These are phyloP conservation scores for Danio kyathit DNA, from an alignment of 2,797 vertebrate genomes.

Conservation along the genomic window DNA sequence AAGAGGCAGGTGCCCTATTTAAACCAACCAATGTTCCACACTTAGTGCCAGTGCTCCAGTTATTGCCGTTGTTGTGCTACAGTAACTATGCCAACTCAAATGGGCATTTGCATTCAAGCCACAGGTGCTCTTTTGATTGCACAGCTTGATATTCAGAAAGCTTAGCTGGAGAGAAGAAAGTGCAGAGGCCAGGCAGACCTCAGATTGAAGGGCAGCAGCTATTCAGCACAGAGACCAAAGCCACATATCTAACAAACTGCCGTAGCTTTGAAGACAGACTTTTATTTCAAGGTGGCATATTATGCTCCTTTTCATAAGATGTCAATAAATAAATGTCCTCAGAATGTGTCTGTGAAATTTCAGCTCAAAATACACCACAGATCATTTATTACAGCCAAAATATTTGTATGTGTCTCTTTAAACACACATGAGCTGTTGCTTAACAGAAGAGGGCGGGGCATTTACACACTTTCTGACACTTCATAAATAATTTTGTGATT, in stretches of 20 bases:
- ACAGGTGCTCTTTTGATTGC: constrained; percentile 58
- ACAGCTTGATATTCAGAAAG: constrained; percentile 46
- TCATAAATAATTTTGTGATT: too few relatives aligned
- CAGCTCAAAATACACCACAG: too few relatives aligned
- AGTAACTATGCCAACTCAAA: constrained; percentile 54
- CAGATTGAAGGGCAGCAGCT: constrained; percentile 29
- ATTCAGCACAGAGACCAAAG: constrained; percentile 15
- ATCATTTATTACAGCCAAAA: too few relatives aligned
- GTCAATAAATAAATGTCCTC: too few relatives aligned
- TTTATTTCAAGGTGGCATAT: neutral
- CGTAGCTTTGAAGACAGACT: constrained; percentile 1
- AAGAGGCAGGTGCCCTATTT: constrained; percentile 49
- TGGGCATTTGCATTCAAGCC: constrained; percentile 53
- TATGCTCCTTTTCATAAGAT: too few relatives aligned
- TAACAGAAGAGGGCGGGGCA: too few relatives aligned
- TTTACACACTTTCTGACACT: too few relatives aligned
- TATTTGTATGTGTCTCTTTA: too few relatives aligned
- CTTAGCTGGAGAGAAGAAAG: constrained; percentile 41
- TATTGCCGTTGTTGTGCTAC: constrained; percentile 43
- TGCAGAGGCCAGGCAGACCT: constrained; percentile 4
- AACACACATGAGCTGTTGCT: too few relatives aligned
- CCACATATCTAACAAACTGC: constrained; percentile 25
- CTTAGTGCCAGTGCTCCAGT: constrained; percentile 23
- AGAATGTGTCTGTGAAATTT: too few relatives aligned
- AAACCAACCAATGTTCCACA: constrained; percentile 27